A percentile compares a stretch with the other conserved stretches of the same genome.
Evolutionary conservation across 2,797 vertebrate species (phyloP).

Genomic region (Xenentodon cancila): DNA sequence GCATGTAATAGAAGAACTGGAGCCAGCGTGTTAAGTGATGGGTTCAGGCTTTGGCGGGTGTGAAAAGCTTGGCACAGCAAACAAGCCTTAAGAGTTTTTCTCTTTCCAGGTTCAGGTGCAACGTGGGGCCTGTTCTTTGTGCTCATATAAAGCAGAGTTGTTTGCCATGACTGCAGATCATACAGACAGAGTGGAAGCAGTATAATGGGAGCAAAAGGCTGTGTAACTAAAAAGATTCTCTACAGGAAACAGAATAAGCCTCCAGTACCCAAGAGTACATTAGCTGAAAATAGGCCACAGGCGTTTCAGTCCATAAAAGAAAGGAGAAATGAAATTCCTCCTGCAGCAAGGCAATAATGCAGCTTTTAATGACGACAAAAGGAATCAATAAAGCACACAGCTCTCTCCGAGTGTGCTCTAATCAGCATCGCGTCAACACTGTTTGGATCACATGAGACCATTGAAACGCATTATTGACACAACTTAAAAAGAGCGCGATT

Average conservation of each 20-base stretch:
- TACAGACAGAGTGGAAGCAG: slow-evolving; percentile 51
- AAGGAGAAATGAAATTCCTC: slow-evolving; percentile 67
- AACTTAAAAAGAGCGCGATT: slow-evolving; percentile 57
- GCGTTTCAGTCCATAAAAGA: slow-evolving; percentile 70
- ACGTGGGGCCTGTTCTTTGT: slow-evolving; percentile 55
- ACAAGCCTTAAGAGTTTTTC: slow-evolving; percentile 52
- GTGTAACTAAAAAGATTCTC: slow-evolving; percentile 72
- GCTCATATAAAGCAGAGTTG: slow-evolving; percentile 47
- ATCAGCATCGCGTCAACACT: slow-evolving; percentile 59
- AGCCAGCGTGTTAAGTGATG: slow-evolving; percentile 61
- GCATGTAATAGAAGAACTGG: slow-evolving; percentile 48
- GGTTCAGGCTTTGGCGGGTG: slow-evolving; percentile 50
- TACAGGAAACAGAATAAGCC: slow-evolving; percentile 67
- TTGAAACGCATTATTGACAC: slow-evolving; percentile 56
- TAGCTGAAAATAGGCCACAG: slow-evolving; percentile 73
- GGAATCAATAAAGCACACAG: slow-evolving; percentile 65
- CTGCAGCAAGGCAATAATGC: slow-evolving; percentile 62
- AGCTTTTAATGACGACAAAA: slow-evolving; percentile 70
- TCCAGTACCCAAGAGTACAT: slow-evolving; percentile 64
- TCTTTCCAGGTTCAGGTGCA: slow-evolving; percentile 55
- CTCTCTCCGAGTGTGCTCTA: slow-evolving; percentile 57
- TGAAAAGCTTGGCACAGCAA: slow-evolving; percentile 53
- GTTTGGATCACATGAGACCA: slow-evolving; percentile 58
- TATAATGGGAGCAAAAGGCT: slow-evolving; percentile 62
- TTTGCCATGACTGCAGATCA: slow-evolving; percentile 63